phyloP scores from a whole-genome alignment of 2,888 invertebrate genomes.

The Pyrrhosoma nymphula region DNA sequence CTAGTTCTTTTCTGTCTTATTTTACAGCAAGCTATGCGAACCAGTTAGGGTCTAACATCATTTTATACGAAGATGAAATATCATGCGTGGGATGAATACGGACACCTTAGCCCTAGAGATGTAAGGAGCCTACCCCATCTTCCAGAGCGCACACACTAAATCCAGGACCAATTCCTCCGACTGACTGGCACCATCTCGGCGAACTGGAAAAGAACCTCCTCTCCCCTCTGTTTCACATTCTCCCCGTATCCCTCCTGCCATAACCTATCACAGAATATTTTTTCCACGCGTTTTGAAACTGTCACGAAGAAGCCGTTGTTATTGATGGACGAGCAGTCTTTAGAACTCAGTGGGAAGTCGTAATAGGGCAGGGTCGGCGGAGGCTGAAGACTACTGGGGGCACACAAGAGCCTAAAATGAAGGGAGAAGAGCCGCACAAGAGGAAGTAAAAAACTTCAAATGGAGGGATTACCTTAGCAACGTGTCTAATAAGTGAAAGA shows the following conservation, averaged over 20 bases:
- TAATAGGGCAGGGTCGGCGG: not conserved
- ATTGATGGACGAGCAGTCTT: conserved; percentile 56
- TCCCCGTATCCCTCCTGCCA: not conserved
- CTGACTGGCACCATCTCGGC: conserved; percentile 9
- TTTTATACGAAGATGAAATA: too few relatives aligned
- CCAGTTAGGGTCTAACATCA: too few relatives aligned
- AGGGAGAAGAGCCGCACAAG: not conserved
- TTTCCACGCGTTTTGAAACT: conserved; percentile 56
- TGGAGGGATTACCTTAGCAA: not conserved
- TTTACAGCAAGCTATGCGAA: too few relatives aligned
- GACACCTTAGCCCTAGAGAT: not conserved
- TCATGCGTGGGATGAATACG: not conserved
- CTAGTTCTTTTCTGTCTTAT: too few relatives aligned
- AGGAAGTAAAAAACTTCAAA: not conserved
- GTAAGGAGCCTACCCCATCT: not conserved
- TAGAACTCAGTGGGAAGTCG: conserved; percentile 47
- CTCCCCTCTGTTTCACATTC: not conserved
- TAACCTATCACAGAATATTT: conserved; percentile 46
- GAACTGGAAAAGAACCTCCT: not conserved
- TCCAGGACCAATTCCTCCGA: conserved; percentile 50
- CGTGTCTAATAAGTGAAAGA: not conserved
- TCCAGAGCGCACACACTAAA: conserved; percentile 17
- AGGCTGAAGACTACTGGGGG: not conserved
- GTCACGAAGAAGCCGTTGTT: conserved; percentile 48
- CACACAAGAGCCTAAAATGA: not conserved